Base-by-base conservation (phyloP, 2,113 vertebrate genomes). In the Brachyhypopomus occidentalis region DNA sequence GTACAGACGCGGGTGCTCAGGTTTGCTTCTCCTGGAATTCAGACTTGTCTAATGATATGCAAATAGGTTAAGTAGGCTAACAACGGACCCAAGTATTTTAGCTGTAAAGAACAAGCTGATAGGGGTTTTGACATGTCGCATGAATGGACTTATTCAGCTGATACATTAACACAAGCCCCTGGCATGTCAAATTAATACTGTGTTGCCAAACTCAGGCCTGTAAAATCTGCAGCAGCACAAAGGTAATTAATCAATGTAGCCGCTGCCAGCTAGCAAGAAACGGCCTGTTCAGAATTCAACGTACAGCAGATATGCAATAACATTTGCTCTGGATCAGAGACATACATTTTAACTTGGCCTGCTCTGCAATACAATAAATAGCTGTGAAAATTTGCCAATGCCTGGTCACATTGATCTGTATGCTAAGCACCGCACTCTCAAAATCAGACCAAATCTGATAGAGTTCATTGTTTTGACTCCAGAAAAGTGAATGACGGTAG, bases 181-280 rank as follows among this genome's bases (percentile, higher is more conserved):
- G 59, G 78, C 78, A 73, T 73, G 78, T 80, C 62, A 80, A 80
- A 80, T 80, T 80, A 80, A 80, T 80, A 59, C 70, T 9, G 70
- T 80, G 25, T 41, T 27, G n/a, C 41, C 78, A 55, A 67, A 80
- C 23, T 64, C 73, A 59, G 36, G 70, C 25, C 78, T 27, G 41
- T 36, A 73, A 80, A 71, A 73, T 80, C 71, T 73, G 69, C 78
- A 14, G 59, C 78, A 73, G 78, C 78, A 80, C 78, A 80, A 80
- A 80, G 78, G 58, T 55, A 80, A 80, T 80, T 80, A 80, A 80
- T 80, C 78, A 80, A 11, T 52, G 45, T 14, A 52, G 9, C 30
- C 19, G 58, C 59, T 27, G 78, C 70, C 78, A 63, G 41, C 20
- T 70, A 73, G 78, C 70, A 34, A 71, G 78, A 55, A 41, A 45